These are phyloP conservation scores for Strix occidentalis DNA, from an alignment of 2,797 vertebrate species.

Conservation along the genomic window DNA sequence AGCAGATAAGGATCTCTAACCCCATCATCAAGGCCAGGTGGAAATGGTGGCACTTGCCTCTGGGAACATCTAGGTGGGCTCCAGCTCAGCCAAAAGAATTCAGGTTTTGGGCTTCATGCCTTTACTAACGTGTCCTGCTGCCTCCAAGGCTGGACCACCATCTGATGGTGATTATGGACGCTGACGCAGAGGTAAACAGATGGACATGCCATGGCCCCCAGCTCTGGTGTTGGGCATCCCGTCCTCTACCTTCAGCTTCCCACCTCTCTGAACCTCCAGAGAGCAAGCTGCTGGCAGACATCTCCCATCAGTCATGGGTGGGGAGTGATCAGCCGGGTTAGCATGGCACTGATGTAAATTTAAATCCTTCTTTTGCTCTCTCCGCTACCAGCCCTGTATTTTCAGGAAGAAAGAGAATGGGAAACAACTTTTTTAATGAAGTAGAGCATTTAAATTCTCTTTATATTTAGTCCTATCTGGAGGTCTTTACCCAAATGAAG, in stretches of 20 bases:
- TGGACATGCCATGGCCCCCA: not conserved
- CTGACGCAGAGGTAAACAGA: not conserved
- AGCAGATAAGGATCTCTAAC: not conserved
- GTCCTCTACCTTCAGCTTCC: not conserved
- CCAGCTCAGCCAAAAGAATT: not conserved
- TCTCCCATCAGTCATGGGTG: not conserved
- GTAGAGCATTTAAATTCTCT: constrained; percentile 75
- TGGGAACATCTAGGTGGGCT: not conserved
- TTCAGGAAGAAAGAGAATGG: constrained; percentile 72
- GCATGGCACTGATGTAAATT: constrained; percentile 9
- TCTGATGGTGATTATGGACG: not conserved
- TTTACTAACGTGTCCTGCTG: not conserved
- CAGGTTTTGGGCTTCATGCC: not conserved
- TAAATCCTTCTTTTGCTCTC: constrained; percentile 24
- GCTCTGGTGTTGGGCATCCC: not conserved
- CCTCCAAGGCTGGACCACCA: not conserved
- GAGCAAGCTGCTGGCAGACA: not conserved
- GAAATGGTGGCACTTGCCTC: not conserved
- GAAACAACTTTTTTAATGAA: constrained; percentile 77
- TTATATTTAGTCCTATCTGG: constrained; percentile 76
- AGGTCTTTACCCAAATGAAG: constrained; percentile 82
- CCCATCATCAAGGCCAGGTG: fast-evolving
- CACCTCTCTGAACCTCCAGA: not conserved
- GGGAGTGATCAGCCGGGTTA: not conserved
- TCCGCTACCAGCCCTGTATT: constrained; percentile 35